Base-by-base conservation (phyloP, 2,888 invertebrate species). In the Colostygia pectinataria region DNA sequence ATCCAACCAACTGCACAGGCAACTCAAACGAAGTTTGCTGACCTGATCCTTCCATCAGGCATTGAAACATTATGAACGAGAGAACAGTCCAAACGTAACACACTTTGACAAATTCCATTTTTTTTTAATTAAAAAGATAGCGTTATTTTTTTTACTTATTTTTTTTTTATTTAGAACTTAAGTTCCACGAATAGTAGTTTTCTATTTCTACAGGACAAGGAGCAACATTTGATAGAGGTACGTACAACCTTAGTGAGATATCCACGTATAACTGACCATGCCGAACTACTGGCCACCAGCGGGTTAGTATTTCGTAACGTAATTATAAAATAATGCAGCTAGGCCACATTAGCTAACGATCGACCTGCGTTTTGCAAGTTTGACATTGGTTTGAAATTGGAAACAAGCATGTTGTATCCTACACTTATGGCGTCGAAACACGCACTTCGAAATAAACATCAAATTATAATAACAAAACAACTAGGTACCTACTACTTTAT, bases 1-100 rank as follows among this genome's bases (percentile, higher is more conserved):
- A 96, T 27, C 96, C 96, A 40, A 96, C 91, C 39, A 96, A 83
- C 74, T 96, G 96, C 9, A 96, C 95, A 2, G 96, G 96, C 45
- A 96, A 74, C 64, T 95, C 73, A 56, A 81, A 81, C 1, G 71
- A 65, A 3, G 74, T 49, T 46, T 81, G 65, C 54, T 84, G 71
- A 8, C 80, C 67, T 0, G 74, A 69, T 7, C 84, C 77, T 64
- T 84, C 80, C 69, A 73, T 71, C 13, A 79, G 45, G 57, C 78
- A 80, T 71, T 86, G 79, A 31, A 86, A 74, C 53, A 87, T 56
- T 44, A 88, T 50, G 41, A 87, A 61, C 14, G 77, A 74, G 4
- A 87, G 18, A 32, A 85, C 43, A 48, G 62, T 71, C 81, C 80
- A 81, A 27, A 84, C 39, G 48, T 82, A 87, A 51, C 76, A 81